These are phyloP conservation scores for Cataglyphis albicans DNA, from an alignment of 2,888 invertebrate genomes.

Conservation along the genomic window DNA sequence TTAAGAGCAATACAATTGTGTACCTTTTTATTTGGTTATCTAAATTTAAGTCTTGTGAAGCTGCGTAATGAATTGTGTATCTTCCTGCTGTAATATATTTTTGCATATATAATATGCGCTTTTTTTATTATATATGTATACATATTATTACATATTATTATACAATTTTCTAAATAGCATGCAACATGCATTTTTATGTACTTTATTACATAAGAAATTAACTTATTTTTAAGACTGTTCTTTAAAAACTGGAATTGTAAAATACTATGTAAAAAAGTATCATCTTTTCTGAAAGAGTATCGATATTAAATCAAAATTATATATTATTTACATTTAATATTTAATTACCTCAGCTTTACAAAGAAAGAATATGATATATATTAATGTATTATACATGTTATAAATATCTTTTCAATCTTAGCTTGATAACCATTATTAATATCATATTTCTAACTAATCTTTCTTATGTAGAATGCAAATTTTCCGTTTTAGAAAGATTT, in stretches of 20 bases:
- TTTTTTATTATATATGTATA: conserved; percentile 13
- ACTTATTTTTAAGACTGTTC: conserved; percentile 13
- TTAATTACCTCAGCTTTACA: conserved; percentile 2
- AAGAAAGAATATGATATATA: background rate
- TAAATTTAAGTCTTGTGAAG: background rate
- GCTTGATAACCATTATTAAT: background rate
- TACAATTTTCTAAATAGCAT: background rate
- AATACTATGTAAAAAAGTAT: conserved; percentile 10
- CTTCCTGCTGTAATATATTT: background rate
- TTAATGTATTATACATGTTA: background rate
- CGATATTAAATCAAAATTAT: conserved; percentile 11
- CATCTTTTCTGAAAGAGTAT: background rate
- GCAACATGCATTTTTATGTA: conserved; percentile 25
- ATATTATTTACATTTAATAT: conserved; percentile 17
- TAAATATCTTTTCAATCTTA: background rate
- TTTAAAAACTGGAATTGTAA: conserved; percentile 36
- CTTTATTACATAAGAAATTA: background rate
- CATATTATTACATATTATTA: background rate
- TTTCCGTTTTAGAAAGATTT: background rate
- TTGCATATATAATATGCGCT: background rate
- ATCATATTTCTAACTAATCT: background rate
- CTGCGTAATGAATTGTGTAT: background rate
- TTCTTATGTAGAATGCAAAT: background rate
- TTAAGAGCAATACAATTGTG: background rate
- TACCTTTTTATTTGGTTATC: background rate